Base-by-base conservation (phyloP, 2,797 vertebrate species). In the Trematomus bernacchii region DNA sequence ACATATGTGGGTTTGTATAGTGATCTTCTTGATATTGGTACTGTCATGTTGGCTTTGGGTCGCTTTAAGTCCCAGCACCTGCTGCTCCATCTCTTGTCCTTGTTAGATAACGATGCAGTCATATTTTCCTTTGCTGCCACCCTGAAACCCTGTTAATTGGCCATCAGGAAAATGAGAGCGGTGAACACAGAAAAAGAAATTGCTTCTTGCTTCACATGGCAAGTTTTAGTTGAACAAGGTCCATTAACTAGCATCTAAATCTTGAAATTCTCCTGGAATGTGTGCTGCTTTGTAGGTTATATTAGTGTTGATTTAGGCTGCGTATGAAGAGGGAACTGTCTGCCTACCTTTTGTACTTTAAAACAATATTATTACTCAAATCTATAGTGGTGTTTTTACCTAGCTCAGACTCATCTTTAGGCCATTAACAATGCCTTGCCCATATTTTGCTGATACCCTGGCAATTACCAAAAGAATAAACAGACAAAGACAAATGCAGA, bases 61-160 rank as follows among this genome's bases (percentile, higher is more conserved):
- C 27, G 3, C 61, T 40, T 77, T 51, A 19, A 19, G 62, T 71
- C 23, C 30, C 40, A 23, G 43, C 1, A 10, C 50, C 43, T 55
- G 19, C 42, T 71, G 47, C 67, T 73, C 43, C 54, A 55, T 83
- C 67, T 72, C 61, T 64, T 43, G 23, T 66, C 21, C 55, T 13
- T n/a, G 14, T 46, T 57, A 55, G 80, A 37, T 6, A 76, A 73
- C 6, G 40, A 54, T 66, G 44, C 61, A 44, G 40, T 64, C 52
- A n/a, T 61, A 64, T 76, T 18, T 37, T 52, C 50, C 43, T 18
- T 27, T 48, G 42, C 55, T 61, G 62, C 76, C 46, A 42, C 71
- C 46, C 67, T 63, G 42, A 79, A 52, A 47, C 52, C 12, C 80
- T 61, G 40, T 71, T 80, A 73, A 84, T 57, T 62, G 66, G 21